Evolutionary conservation across 2,113 vertebrate species (phyloP).

Genomic region (Dinomys branickii): DNA sequence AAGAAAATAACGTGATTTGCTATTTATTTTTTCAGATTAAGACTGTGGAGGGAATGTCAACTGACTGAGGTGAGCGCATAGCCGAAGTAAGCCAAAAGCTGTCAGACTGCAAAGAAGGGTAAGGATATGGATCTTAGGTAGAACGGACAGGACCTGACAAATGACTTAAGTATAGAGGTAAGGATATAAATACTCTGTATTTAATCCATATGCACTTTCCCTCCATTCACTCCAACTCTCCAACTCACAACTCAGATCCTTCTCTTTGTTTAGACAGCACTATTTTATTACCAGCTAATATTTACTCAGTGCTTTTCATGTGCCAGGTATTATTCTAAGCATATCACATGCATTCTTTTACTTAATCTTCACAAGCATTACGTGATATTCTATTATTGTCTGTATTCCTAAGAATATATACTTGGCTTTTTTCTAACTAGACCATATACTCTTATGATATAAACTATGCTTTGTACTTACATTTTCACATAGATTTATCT

Average conservation of each 20-base stretch:
- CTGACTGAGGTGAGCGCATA: not conserved
- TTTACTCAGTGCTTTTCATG: not conserved
- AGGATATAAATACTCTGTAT: not conserved
- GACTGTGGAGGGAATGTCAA: not conserved
- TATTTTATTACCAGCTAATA: not conserved
- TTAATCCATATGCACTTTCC: not conserved
- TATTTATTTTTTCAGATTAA: not conserved
- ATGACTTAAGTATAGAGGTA: not conserved
- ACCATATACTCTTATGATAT: not conserved
- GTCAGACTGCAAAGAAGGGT: not conserved
- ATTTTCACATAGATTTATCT: not conserved
- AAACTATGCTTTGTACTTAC: not conserved
- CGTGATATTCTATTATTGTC: not conserved
- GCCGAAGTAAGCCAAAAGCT: not conserved
- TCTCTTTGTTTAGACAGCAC: not conserved
- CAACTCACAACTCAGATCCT: not conserved
- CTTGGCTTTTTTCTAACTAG: not conserved
- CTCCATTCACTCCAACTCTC: not conserved
- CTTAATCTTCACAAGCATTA: not conserved
- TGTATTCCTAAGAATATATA: not conserved
- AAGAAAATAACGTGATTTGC: not conserved
- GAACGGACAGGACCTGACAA: not conserved
- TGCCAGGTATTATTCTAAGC: not conserved
- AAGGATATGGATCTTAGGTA: not conserved
- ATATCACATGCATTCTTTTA: not conserved